A percentile compares a stretch with the other conserved stretches of the same genome.
Conservation (phyloP, 2,888 invertebrate species). For the Eilema depressum region DNA sequence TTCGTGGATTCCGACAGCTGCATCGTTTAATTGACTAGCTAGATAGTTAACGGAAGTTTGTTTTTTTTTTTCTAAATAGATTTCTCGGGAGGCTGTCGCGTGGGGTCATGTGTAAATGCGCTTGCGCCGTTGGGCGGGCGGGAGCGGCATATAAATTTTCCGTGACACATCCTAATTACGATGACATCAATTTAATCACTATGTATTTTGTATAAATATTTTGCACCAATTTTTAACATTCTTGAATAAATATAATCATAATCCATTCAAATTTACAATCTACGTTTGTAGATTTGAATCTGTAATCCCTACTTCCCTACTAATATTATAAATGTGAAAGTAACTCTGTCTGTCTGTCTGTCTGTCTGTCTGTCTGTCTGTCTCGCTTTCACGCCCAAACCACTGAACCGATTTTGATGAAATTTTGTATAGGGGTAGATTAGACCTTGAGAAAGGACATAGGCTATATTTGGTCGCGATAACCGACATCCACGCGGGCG, state of each 20-base stretch:
- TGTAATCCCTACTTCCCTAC: too few relatives aligned
- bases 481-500: too few relatives aligned
- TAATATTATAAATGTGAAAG: too few relatives aligned
- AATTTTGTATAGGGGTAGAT: too few relatives aligned
- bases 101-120: constrained; percentile 11
- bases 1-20: constrained; percentile 79
- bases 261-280: not conserved
- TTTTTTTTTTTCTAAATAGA: constrained; percentile 34
- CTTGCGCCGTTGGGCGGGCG: constrained; percentile 35
- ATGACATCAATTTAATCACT: not conserved
- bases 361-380: too few relatives aligned
- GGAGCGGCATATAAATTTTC: constrained; percentile 18
- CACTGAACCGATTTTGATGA: too few relatives aligned
- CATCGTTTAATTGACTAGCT: constrained; percentile 72
- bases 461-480: too few relatives aligned
- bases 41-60: constrained; percentile 48
- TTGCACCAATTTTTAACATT: not conserved
- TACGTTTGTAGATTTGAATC: too few relatives aligned
- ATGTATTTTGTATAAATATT: not conserved
- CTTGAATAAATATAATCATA: too few relatives aligned
- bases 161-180: constrained; percentile 29
- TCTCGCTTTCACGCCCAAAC: too few relatives aligned
- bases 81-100: constrained; percentile 17
- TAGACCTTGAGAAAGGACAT: too few relatives aligned
- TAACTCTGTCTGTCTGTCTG: too few relatives aligned